These are phyloP conservation scores for Branchipolynoe longqiensis DNA, from an alignment of 2,888 invertebrate species.

Conservation along the genomic window DNA sequence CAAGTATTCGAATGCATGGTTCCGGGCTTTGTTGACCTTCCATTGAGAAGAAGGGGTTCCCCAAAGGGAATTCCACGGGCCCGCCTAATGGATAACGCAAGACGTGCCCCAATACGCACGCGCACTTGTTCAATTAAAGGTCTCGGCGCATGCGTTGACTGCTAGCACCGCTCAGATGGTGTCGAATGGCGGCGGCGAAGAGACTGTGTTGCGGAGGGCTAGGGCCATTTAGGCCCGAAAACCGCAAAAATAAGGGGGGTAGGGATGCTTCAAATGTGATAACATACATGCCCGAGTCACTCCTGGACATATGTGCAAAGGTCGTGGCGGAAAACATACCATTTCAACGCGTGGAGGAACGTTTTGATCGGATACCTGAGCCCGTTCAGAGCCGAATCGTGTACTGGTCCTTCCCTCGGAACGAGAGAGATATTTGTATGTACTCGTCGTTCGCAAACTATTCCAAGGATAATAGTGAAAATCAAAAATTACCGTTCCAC, in stretches of 20 bases:
- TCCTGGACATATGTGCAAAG: slow-evolving; percentile 91
- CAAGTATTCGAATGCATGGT: slow-evolving; percentile 36
- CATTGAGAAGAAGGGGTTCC: slow-evolving; percentile 59
- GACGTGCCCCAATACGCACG: slow-evolving; percentile 60
- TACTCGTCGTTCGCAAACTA: slow-evolving; percentile 89
- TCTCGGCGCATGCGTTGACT: slow-evolving; percentile 63
- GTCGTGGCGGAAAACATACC: slow-evolving; percentile 92
- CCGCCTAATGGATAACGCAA: slow-evolving; percentile 39
- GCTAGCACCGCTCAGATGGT: slow-evolving; percentile 57
- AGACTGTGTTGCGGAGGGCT: slow-evolving; percentile 62
- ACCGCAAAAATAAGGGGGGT: slow-evolving; percentile 51
- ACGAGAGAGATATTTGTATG: slow-evolving; percentile 94
- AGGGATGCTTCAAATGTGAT: slow-evolving; percentile 50
- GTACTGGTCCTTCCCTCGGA: slow-evolving; percentile 93
- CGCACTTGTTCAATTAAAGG: slow-evolving; percentile 64
- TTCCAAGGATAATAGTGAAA: slow-evolving; percentile 84
- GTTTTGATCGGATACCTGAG: slow-evolving; percentile 93
- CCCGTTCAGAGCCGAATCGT: slow-evolving; percentile 93
- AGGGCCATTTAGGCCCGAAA: slow-evolving; percentile 65
- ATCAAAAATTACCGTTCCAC: slow-evolving; percentile 92
- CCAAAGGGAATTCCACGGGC: slow-evolving; percentile 58
- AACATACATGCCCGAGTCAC: slow-evolving; percentile 85
- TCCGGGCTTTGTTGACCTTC: slow-evolving; percentile 60
- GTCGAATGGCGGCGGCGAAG: slow-evolving; percentile 67
- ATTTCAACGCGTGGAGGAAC: slow-evolving; percentile 92